phyloP scores from a whole-genome alignment of 2,888 invertebrate genomes.

The Stenoptilia bipunctidactyla region DNA sequence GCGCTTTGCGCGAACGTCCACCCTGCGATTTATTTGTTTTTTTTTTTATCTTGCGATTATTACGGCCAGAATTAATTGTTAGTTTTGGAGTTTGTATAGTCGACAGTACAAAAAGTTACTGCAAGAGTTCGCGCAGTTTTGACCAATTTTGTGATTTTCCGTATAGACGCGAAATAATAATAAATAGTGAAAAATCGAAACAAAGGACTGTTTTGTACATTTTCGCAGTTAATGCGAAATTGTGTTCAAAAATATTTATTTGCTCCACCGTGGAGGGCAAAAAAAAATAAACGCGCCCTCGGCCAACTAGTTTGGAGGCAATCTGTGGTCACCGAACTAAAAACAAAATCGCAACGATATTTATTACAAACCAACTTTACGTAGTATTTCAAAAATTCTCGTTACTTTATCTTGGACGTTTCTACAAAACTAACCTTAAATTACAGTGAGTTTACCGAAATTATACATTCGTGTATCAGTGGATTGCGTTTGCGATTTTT shows the following conservation, averaged over 20 bases:
- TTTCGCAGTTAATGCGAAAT: slow-evolving; percentile 67
- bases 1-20: slow-evolving; percentile 71
- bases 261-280: slow-evolving; percentile 40
- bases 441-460: slow-evolving; percentile 59
- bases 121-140: slow-evolving; percentile 65
- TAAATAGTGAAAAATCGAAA: slow-evolving; percentile 54
- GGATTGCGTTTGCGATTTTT: slow-evolving; percentile 48
- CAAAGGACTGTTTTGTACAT: slow-evolving; percentile 71
- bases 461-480: slow-evolving; percentile 53
- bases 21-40: slow-evolving; percentile 49
- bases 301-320: slow-evolving; percentile 61
- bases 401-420: slow-evolving; percentile 48
- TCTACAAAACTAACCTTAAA: slow-evolving; percentile 38
- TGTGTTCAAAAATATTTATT: slow-evolving; percentile 64
- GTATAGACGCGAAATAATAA: slow-evolving; percentile 64
- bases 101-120: slow-evolving; percentile 45
- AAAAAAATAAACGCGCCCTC: slow-evolving; percentile 40
- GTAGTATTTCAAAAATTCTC: slow-evolving; percentile 49
- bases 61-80: slow-evolving; percentile 50
- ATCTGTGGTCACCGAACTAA: slow-evolving; percentile 59
- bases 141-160: slow-evolving; percentile 63
- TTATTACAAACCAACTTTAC: slow-evolving; percentile 39
- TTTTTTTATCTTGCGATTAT: slow-evolving; percentile 57
- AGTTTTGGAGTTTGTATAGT: slow-evolving; percentile 58
- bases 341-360: slow-evolving; percentile 62